Base-by-base conservation (phyloP, 2,797 vertebrate species). In the Myripristis jacobus region DNA sequence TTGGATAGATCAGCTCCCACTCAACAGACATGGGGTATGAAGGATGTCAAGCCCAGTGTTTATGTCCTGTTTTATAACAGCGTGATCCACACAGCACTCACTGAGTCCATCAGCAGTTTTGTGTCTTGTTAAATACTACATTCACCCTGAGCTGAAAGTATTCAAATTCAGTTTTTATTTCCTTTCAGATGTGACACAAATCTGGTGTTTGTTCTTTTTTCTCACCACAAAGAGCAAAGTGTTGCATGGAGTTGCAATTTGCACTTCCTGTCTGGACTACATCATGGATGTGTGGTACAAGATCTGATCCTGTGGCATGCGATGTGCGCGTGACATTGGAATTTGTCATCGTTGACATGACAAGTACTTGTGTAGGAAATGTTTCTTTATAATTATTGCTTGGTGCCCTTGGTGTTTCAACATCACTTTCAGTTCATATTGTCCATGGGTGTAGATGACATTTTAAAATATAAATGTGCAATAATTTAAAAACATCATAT, bases 91-190 rank as follows among this genome's bases (percentile, higher is more conserved):
- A 21, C 48, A 54, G 41, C 61, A 34, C n/a, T 21, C 47, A 24
- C 11, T 51, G 2, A 66, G 61, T 57, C 12, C 38, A 16, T 72
- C 50, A 56, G 10, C 16, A 46, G 47, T 51, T 25, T 29, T n/a
- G 16, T 31, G 13, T 27, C 10, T 18, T 34, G 59, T 41, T 53
- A 2, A 61, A 52, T 18, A 24, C 46, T 38, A 24, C 44, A 0
- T 3, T 70, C 12, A 41, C 38, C 4, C 0, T 16, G 12, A 41
- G 38, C 38, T 41, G 36, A 38, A 38, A 38, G 36, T 11, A 13
- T 41, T 15, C 0, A 12, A 41, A 41, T 41, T 4, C 12, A 0
- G 13, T 41, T 41, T 41, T 41, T 11, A 11, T 41, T 41, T 4
- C 4, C 38, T 10, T 8, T 36, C 34, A 10, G 2, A 8, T 36